These are phyloP conservation scores for Rhipidura dahli DNA, from an alignment of 2,113 vertebrate genomes.

Conservation along the genomic window DNA sequence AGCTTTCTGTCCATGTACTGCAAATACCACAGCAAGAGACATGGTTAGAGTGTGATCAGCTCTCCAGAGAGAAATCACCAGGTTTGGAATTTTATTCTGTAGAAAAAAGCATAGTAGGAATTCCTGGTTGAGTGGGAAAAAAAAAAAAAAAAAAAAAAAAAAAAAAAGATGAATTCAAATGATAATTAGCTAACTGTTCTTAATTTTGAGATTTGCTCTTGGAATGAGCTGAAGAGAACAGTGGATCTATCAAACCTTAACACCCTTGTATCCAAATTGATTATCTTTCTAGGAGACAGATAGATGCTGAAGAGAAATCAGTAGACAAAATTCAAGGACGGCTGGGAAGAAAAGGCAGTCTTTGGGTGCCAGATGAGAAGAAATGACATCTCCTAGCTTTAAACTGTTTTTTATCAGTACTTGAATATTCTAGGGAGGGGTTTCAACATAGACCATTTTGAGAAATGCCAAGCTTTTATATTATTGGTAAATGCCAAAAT, in stretches of 20 bases:
- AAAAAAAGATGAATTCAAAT: not conserved
- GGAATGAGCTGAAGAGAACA: not conserved
- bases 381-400: not conserved
- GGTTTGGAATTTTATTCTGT: not conserved
- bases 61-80: not conserved
- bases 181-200: not conserved
- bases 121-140: not conserved
- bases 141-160: too few species aligned
- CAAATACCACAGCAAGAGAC: not conserved
- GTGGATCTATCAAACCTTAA: not conserved
- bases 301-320: not conserved
- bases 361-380: not conserved
- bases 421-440: not conserved
- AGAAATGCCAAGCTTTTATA: not conserved
- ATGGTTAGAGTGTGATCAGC: not conserved
- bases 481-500: not conserved
- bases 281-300: not conserved
- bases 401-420: not conserved
- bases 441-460: not conserved
- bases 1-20: not conserved
- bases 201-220: not conserved
- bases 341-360: not conserved
- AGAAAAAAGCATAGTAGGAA: not conserved
- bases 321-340: not conserved
- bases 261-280: not conserved